A percentile compares a stretch with the other conserved stretches of the same genome.
These are phyloP conservation scores for Spodoptera exigua DNA, from an alignment of 2,888 invertebrate species.

Conservation along the genomic window DNA sequence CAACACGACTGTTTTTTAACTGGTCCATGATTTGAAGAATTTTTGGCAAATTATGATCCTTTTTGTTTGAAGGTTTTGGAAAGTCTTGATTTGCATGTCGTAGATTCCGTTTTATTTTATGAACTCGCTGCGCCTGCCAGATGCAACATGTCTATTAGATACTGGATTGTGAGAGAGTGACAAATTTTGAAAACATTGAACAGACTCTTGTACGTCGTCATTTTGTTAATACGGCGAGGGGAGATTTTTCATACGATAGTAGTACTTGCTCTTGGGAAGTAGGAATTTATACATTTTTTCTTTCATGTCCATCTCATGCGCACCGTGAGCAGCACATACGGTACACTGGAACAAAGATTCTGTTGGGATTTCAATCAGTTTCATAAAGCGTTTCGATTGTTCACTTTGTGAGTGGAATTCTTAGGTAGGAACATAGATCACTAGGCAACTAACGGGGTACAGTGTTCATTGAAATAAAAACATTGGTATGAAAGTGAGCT, in stretches of 20 bases:
- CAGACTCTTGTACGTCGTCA: slow-evolving; percentile 2
- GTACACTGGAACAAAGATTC: slow-evolving; percentile 75
- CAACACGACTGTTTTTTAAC: slow-evolving; percentile 58
- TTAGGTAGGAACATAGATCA: background rate
- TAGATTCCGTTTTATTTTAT: slow-evolving; percentile 14
- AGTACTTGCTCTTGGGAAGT: slow-evolving; percentile 73
- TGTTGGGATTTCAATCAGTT: slow-evolving; percentile 51
- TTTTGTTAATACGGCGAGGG: slow-evolving; percentile 73
- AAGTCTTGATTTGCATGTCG: too few species aligned
- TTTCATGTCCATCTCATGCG: slow-evolving; percentile 40
- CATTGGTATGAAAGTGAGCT: too few species aligned
- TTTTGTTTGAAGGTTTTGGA: too few species aligned
- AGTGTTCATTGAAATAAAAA: background rate
- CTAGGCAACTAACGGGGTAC: background rate
- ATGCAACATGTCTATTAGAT: slow-evolving; percentile 56
- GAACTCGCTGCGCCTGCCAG: slow-evolving; percentile 62
- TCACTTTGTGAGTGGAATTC: too few species aligned
- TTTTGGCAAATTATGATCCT: slow-evolving; percentile 45
- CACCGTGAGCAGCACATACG: slow-evolving; percentile 62
- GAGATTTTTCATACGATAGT: slow-evolving; percentile 70
- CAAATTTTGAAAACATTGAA: background rate
- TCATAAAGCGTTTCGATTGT: background rate
- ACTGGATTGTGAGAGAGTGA: slow-evolving; percentile 16
- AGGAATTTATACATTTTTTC: slow-evolving; percentile 69
- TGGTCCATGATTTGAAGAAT: slow-evolving; percentile 68